These are phyloP conservation scores for Spea bombifrons DNA, from an alignment of 2,113 vertebrate genomes.

Conservation along the genomic window DNA sequence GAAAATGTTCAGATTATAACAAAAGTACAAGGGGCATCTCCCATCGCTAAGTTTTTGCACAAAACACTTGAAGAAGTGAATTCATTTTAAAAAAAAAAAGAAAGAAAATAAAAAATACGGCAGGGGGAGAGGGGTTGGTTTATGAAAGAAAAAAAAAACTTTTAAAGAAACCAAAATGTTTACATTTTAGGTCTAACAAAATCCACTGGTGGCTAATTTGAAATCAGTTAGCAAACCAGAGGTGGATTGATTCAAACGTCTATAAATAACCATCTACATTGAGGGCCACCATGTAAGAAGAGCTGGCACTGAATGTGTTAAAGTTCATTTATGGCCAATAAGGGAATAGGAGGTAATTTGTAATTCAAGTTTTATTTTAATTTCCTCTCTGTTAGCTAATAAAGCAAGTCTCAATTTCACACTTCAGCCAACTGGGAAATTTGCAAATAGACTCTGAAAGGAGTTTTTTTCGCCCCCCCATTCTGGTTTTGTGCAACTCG, in stretches of 20 bases:
- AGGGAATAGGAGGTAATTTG: conserved; percentile 75
- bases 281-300: conserved; percentile 15
- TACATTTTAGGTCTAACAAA: conserved; percentile 58
- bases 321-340: conserved; percentile 72
- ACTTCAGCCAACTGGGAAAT: conserved; percentile 67
- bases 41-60: conserved; percentile 70
- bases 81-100: conserved; percentile 61
- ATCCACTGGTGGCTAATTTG: conserved; percentile 62
- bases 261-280: conserved; percentile 54
- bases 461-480: conserved; percentile 54
- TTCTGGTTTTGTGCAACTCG: conserved; percentile 70
- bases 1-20: conserved; percentile 74
- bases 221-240: conserved; percentile 60
- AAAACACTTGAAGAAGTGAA: conserved; percentile 67
- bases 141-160: conserved; percentile 45
- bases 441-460: conserved; percentile 67
- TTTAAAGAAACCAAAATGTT: conserved; percentile 48
- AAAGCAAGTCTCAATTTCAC: conserved; percentile 69
- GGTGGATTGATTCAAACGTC: conserved; percentile 66
- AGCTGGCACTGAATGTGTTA: conserved; percentile 52
- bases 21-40: conserved; percentile 66
- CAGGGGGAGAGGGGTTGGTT: too few species aligned
- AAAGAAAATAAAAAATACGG: conserved; percentile 28
- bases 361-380: conserved; percentile 70
- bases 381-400: conserved; percentile 63